Evolutionary conservation across 2,888 invertebrate genomes (phyloP).

Genomic region (Acanthosepion pharaonis): DNA sequence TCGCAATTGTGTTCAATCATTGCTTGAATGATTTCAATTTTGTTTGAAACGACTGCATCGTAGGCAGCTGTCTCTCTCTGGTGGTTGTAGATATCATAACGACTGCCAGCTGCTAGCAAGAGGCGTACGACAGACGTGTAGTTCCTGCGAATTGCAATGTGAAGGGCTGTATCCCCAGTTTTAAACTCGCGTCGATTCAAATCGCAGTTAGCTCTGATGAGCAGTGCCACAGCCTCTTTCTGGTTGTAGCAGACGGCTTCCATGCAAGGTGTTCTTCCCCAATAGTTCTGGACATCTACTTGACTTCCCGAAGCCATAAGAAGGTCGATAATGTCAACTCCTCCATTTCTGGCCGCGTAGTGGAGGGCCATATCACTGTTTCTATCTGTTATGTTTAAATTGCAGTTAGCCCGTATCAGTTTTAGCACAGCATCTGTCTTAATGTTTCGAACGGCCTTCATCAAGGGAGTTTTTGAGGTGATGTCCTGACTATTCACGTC

Average conservation of each 20-base stretch:
- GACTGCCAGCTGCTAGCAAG: conserved; percentile 70
- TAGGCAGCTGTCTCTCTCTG: conserved; percentile 73
- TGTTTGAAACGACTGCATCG: conserved; percentile 73
- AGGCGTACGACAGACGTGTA: conserved; percentile 72
- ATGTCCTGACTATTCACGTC: conserved; percentile 74
- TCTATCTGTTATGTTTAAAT: conserved; percentile 72
- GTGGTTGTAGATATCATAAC: conserved; percentile 73
- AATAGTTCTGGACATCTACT: conserved; percentile 74
- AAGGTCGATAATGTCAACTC: conserved; percentile 71
- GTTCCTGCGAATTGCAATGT: conserved; percentile 73
- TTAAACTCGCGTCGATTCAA: conserved; percentile 73
- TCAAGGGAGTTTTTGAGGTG: conserved; percentile 74
- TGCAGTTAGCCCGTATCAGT: conserved; percentile 68
- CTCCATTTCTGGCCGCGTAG: conserved; percentile 73
- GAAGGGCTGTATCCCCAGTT: conserved; percentile 73
- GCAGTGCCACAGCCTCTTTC: conserved; percentile 70
- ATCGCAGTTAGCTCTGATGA: conserved; percentile 70
- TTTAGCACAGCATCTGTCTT: conserved; percentile 72
- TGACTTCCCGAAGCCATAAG: conserved; percentile 71
- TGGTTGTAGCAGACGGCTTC: conserved; percentile 75
- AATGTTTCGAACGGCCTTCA: conserved; percentile 74
- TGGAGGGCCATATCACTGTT: conserved; percentile 74
- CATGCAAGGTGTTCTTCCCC: conserved; percentile 74
- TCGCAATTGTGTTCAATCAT: conserved; percentile 73
- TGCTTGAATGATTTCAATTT: conserved; percentile 70